Conservation (phyloP, 1,140 invertebrate species). For the Bradynema listronoti region DNA sequence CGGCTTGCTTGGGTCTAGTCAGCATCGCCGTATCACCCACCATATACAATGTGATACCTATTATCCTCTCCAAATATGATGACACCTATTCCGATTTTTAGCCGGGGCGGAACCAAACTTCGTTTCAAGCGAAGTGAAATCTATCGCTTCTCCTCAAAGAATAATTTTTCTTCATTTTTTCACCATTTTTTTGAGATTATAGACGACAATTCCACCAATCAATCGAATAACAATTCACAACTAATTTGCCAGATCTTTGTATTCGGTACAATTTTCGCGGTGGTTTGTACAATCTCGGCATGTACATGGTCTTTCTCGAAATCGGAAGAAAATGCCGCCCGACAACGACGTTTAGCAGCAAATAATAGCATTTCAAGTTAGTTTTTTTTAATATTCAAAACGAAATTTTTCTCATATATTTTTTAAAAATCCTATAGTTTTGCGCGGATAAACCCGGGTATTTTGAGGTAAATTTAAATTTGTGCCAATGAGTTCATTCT, state of each 20-base stretch:
- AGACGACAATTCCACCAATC: too few species aligned
- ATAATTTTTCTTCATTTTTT: too few species aligned
- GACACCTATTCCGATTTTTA: too few species aligned
- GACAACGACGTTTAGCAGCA: constrained; percentile 18
- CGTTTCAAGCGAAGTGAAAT: too few species aligned
- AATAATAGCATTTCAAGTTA: constrained; percentile 6
- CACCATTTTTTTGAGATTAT: too few species aligned
- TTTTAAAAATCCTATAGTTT: neutral
- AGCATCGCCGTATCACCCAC: too few species aligned
- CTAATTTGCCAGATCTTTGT: constrained; percentile 37
- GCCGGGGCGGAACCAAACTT: too few species aligned
- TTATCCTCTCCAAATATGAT: too few species aligned
- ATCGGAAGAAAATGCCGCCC: too few species aligned
- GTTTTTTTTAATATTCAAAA: neutral
- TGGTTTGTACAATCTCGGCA: constrained; percentile 29
- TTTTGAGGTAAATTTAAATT: neutral
- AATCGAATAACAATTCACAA: constrained; percentile 19
- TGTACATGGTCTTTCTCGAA: constrained; percentile 37
- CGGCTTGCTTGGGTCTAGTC: too few species aligned
- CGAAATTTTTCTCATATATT: neutral
- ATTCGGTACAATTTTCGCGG: constrained; percentile 32
- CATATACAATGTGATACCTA: too few species aligned
- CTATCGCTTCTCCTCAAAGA: too few species aligned
- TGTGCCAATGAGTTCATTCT: neutral
- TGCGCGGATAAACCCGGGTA: neutral